Percentiles rank a stretch among this genome's conserved stretches.
Conservation (phyloP, 2,113 vertebrate species). For the Sporophila hypoxantha region DNA sequence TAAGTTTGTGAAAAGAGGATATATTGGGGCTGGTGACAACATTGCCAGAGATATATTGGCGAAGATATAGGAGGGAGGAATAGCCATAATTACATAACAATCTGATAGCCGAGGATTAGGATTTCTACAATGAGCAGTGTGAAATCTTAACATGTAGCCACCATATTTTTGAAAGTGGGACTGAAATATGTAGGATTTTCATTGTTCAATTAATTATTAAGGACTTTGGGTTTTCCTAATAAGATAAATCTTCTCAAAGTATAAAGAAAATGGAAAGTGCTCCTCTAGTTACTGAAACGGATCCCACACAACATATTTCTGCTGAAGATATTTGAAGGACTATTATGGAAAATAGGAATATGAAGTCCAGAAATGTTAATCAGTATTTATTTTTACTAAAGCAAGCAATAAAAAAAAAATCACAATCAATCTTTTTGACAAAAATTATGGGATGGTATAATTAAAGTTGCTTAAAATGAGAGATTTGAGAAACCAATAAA, state of each 20-base stretch:
- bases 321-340: not conserved
- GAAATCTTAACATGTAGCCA: not conserved
- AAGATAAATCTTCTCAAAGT: not conserved
- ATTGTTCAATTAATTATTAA: not conserved
- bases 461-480: not conserved
- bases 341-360: not conserved
- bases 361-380: not conserved
- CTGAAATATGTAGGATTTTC: not conserved
- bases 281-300: not conserved
- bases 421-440: not conserved
- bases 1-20: not conserved
- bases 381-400: not conserved
- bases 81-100: not conserved
- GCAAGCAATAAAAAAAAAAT: not conserved
- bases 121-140: not conserved
- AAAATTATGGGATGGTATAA: not conserved
- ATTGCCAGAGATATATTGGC: not conserved
- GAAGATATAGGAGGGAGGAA: not conserved
- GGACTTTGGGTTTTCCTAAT: not conserved
- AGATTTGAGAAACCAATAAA: not conserved
- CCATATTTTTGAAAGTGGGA: not conserved
- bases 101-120: not conserved
- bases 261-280: not conserved
- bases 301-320: not conserved
- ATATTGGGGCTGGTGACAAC: not conserved